A percentile compares a stretch with the other conserved stretches of the same genome.
phyloP scores from a whole-genome alignment of 2,113 vertebrate genomes.

The Prochilodus magdalenae region DNA sequence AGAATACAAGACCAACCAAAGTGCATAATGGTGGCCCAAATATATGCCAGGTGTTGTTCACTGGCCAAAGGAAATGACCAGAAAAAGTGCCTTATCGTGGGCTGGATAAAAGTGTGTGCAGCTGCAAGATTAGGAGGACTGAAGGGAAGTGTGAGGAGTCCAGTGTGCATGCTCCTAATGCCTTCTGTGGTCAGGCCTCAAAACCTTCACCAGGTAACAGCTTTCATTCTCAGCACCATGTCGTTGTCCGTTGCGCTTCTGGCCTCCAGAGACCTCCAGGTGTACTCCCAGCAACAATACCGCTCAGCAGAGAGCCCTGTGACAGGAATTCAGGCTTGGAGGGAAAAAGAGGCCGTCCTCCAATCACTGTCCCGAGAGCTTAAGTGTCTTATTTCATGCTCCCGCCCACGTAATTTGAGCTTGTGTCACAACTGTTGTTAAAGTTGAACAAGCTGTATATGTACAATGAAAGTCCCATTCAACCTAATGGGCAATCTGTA shows the following conservation, averaged over 20 bases:
- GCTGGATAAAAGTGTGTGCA: constrained; percentile 35
- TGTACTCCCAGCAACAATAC: neutral
- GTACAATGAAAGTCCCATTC: no score
- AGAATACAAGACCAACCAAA: neutral
- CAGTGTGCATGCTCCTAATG: neutral
- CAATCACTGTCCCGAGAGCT: neutral
- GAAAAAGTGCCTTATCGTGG: constrained; percentile 5
- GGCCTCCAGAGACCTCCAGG: neutral
- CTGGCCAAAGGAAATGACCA: neutral
- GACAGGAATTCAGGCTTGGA: constrained; percentile 3
- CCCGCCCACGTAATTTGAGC: no score
- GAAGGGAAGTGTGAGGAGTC: constrained; percentile 6
- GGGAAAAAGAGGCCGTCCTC: neutral
- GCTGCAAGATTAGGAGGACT: constrained; percentile 27
- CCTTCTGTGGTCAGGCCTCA: neutral
- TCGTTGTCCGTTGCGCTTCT: neutral
- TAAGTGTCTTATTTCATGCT: no score
- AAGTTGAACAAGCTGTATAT: no score
- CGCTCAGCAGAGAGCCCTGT: neutral
- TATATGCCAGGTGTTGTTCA: neutral
- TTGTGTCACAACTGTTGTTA: no score
- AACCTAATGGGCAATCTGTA: no score
- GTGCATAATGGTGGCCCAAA: neutral
- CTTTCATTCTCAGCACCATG: neutral
- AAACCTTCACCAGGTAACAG: neutral